Conservation (phyloP, 2,797 vertebrate species). For the Myotis daubentonii region DNA sequence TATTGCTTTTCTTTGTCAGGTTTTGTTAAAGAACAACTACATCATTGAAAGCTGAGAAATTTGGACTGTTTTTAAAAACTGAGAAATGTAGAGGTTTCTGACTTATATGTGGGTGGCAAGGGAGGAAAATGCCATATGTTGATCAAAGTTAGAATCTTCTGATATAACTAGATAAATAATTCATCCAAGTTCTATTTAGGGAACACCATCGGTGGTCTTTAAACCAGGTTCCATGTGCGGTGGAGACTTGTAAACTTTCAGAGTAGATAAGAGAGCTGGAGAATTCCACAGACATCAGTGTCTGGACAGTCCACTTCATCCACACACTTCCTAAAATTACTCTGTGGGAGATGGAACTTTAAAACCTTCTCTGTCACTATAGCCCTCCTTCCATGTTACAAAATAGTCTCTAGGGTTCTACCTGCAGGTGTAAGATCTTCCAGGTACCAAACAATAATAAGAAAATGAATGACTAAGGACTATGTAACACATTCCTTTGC, state of each 20-base stretch:
- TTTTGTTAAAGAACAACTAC: slow-evolving; percentile 27
- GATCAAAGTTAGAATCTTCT: neutral
- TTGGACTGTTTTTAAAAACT: neutral
- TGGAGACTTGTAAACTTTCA: neutral
- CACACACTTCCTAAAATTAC: neutral
- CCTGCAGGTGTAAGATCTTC: neutral
- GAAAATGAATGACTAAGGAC: neutral
- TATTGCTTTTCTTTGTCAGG: neutral
- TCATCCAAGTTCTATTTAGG: neutral
- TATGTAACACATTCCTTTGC: neutral
- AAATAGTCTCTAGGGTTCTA: neutral
- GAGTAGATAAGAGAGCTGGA: neutral
- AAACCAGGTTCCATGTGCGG: neutral
- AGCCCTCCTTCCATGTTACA: neutral
- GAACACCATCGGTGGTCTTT: neutral
- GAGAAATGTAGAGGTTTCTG: neutral
- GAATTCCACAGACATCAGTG: neutral
- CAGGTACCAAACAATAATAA: neutral
- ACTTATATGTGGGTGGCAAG: neutral
- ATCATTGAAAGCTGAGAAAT: slow-evolving; percentile 36
- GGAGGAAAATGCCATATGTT: neutral
- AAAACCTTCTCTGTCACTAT: neutral
- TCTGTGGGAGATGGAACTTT: neutral
- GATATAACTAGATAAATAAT: neutral
- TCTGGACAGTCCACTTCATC: neutral